Evolutionary conservation across 2,797 vertebrate genomes (phyloP), one percentile per base, ranked within the genome.

Genomic region (Chelon labrosus): DNA sequence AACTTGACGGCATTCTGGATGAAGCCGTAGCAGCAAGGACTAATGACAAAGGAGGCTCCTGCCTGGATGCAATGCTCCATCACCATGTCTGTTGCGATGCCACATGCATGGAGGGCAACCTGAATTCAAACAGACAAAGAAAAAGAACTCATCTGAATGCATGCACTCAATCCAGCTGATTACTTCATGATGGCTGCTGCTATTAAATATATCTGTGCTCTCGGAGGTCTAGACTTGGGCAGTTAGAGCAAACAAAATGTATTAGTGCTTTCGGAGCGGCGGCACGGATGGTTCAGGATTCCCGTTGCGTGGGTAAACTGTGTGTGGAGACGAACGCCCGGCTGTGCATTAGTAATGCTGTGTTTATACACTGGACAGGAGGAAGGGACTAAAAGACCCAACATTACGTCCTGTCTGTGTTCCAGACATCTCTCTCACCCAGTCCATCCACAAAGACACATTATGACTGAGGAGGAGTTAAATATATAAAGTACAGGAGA

Each of bases 1-100:
- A 97, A 97, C 92, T 96, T 98, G 68, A 95, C 75, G 2, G 98
- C 99, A 50, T 98, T 99, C 88, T 98, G 98, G 86, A 99, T 96
- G 93, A 99, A 99, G 65, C 98, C 98, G 0, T 99, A 99, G 90
- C 98, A 99, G 89, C 98, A 99, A 0, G 98, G 98, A 63, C 97
- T 97, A 53, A 99, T 78, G 83, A 98, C 94, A 52, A 99, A 99
- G 65, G 95, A 91, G 6, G 98, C 97, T 53, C 78, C 85, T 0
- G 93, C 94, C 70, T 93, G 92, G 84, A 97, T 83, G 80, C 98
- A 99, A 52, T 95, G 97, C 19, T 97, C 95, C 7, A 97, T 94
- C 82, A 99, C 98, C 98, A 99, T 99, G 88, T 99, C 98, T 14
- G 98, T 99, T 1, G 98, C 98, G 65, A 99, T 95, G 1, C 98